Percentiles rank a stretch among this genome's conserved stretches.
These are phyloP conservation scores for Dryadula phaetusa DNA, from an alignment of 2,888 invertebrate species.

Conservation along the genomic window DNA sequence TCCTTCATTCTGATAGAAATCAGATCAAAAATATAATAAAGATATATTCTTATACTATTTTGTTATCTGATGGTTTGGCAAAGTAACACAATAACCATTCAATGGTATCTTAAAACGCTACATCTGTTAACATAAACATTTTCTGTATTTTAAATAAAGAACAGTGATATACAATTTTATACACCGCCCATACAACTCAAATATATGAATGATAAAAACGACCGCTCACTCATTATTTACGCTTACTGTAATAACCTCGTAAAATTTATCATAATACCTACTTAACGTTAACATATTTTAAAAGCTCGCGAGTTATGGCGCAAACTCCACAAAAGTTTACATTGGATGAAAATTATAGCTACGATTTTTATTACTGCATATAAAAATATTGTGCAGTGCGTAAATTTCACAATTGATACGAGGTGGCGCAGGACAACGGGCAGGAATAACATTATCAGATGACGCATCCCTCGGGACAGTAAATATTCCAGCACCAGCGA, in stretches of 20 bases:
- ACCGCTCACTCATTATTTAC: slow-evolving; percentile 37
- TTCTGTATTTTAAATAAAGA: slow-evolving; percentile 26
- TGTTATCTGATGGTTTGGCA: too few relatives aligned
- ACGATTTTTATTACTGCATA: slow-evolving; percentile 24
- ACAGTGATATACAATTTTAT: slow-evolving; percentile 14
- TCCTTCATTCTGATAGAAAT: too few relatives aligned
- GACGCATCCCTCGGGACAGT: slow-evolving; percentile 68
- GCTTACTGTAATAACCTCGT: slow-evolving; percentile 40
- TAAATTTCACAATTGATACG: slow-evolving; percentile 40
- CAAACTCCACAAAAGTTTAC: slow-evolving; percentile 20
- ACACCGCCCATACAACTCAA: slow-evolving; percentile 2
- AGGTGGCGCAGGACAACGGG: slow-evolving; percentile 36
- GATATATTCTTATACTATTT: too few relatives aligned
- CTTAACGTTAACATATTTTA: slow-evolving; percentile 38
- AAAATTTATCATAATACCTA: slow-evolving; percentile 40
- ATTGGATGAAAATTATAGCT: slow-evolving; percentile 27
- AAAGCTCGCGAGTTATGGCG: slow-evolving; percentile 35
- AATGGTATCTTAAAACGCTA: too few relatives aligned
- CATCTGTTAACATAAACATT: too few relatives aligned
- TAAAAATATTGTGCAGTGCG: slow-evolving; percentile 18
- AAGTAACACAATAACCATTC: too few relatives aligned
- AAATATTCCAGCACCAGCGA: slow-evolving; percentile 68
- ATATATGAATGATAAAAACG: slow-evolving; percentile 36
- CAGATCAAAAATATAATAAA: too few relatives aligned
- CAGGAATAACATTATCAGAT: slow-evolving; percentile 67